These are phyloP conservation scores for Melieria omissa DNA, from an alignment of 2,888 invertebrate genomes.

Conservation along the genomic window DNA sequence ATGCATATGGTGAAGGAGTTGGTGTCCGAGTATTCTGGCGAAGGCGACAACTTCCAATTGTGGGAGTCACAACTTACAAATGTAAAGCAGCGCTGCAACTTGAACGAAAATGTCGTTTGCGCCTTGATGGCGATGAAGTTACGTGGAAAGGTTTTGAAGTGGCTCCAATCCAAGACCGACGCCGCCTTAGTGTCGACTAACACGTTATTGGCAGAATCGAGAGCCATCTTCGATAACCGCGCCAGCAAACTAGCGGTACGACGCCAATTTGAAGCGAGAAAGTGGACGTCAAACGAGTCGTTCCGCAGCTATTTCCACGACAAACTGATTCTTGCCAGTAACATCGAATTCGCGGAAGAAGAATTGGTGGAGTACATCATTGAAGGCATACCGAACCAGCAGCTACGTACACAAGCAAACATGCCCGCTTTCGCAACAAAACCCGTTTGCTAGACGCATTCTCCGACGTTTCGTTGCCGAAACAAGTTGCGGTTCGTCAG, in stretches of 20 bases:
- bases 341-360: background rate
- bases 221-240: background rate
- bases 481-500: too few relatives aligned
- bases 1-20: too few relatives aligned
- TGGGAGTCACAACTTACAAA: background rate
- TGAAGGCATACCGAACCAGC: too few relatives aligned
- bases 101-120: background rate
- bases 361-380: conserved; percentile 1
- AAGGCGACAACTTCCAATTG: background rate
- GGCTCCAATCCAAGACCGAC: background rate
- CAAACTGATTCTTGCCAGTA: background rate
- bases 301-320: background rate
- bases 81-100: background rate
- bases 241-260: background rate
- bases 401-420: too few relatives aligned
- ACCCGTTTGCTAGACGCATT: too few relatives aligned
- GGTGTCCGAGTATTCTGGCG: too few relatives aligned
- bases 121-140: background rate
- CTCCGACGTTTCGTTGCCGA: too few relatives aligned
- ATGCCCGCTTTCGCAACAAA: too few relatives aligned
- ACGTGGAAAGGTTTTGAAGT: background rate
- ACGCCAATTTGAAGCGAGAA: conserved; percentile 1
- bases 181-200: background rate
- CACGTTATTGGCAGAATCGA: background rate
- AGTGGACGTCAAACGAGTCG: background rate